These are phyloP conservation scores for Blennius ocellaris DNA, from an alignment of 2,113 vertebrate species.

Conservation along the genomic window DNA sequence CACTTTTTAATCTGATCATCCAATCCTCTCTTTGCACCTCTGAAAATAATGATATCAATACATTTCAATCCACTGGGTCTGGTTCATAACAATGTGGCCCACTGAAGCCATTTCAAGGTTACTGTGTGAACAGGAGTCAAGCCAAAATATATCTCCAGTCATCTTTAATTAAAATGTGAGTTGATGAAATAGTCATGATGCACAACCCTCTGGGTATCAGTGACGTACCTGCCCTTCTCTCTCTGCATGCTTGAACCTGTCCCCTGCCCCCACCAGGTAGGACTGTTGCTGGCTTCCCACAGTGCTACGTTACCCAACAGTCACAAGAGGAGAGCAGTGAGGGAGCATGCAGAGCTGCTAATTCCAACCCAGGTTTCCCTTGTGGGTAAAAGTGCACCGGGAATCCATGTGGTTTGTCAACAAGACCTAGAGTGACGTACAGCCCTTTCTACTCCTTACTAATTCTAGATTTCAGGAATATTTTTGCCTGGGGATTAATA, in stretches of 20 bases:
- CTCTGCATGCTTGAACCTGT: slow-evolving; percentile 10
- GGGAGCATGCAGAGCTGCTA: slow-evolving; percentile 15
- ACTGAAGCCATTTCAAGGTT: slow-evolving; percentile 65
- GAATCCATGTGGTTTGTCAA: slow-evolving; percentile 28
- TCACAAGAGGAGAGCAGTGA: slow-evolving; percentile 10
- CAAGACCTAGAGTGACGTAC: slow-evolving; percentile 6
- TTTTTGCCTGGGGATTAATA: slow-evolving; percentile 22
- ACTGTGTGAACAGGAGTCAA: slow-evolving; percentile 31
- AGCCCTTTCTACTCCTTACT: not conserved
- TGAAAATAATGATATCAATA: not conserved
- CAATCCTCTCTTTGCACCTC: not conserved
- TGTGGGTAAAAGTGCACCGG: slow-evolving; percentile 7
- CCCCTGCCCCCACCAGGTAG: not conserved
- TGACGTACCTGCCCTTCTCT: not conserved
- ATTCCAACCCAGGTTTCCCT: slow-evolving; percentile 25
- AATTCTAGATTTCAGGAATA: slow-evolving; percentile 10
- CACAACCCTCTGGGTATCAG: not conserved
- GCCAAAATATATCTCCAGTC: slow-evolving; percentile 29
- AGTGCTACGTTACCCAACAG: slow-evolving; percentile 14
- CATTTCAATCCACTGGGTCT: too few species aligned
- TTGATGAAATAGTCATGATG: slow-evolving; percentile 54
- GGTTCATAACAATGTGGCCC: slow-evolving; percentile 41
- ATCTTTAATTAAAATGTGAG: slow-evolving; percentile 65
- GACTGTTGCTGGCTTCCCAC: slow-evolving; percentile 4
- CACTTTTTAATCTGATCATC: not conserved